Base-by-base conservation (phyloP, 1,140 invertebrate genomes). In the Pomacea maculata region DNA sequence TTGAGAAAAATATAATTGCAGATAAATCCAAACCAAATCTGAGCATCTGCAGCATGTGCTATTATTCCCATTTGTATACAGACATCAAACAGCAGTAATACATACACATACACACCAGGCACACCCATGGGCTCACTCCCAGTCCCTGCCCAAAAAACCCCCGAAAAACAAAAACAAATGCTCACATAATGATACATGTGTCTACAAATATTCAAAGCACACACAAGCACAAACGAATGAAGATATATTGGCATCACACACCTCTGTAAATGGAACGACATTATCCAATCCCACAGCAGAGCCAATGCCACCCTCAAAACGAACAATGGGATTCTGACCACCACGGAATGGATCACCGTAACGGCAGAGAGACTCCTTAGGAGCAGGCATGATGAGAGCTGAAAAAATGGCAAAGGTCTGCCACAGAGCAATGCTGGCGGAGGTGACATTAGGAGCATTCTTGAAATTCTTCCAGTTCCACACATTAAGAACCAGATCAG, bases 261-360 rank as follows among this genome's bases (percentile, higher is more conserved):
- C 85, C 82, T 80, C 68, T 78, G 34, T 81, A 63, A 81, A 85
- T 45, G 75, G 67, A 11, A 72, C 79, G 0, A 83, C 78, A 29
- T 85, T 80, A 25, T 74, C 83, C 11, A 52, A 34, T 4, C 80
- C 57, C 29, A 52, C 54, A 1, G 64, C 67, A 12, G 71, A 82
- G n/a, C 84, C 84, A 54, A 86, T 83, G 34, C 84, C 86, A 55
- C 83, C 84, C 54, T 85, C 86, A 78, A 83, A 86, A 54, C 67
- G 73, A n/a, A 84, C 77, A 54, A 86, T 83, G 5, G 83, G 78
- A 64, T 83, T 84, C 1, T 81, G 79, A 0, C 81, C 84, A 10
- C 84, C 84, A 29, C 81, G 81, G 75, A 86, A 86, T 12, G 81
- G 84, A 14, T 80, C 61, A 14, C 84, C 84, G 74, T 81, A 85